A percentile compares a stretch with the other conserved stretches of the same genome.
These are phyloP conservation scores for Hexactinellida sp. DNA, from an alignment of 37 sponge, comb jelly and placozoan species.

Conservation along the genomic window DNA sequence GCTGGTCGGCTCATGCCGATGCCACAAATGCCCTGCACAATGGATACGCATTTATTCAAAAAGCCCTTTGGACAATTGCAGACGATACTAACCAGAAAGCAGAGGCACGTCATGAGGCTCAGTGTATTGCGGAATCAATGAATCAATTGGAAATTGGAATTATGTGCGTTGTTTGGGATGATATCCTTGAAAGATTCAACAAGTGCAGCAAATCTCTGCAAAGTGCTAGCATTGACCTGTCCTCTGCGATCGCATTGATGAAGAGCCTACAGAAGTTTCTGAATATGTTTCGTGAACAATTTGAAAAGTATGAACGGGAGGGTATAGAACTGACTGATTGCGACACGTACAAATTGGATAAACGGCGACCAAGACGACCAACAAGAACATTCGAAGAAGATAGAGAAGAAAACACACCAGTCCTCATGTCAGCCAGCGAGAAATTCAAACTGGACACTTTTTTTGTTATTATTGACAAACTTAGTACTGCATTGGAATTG, in stretches of 20 bases:
- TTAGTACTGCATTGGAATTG: too few species aligned
- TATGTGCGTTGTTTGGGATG: slow-evolving; percentile 14
- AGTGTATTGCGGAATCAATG: background rate
- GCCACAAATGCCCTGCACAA: slow-evolving; percentile 21
- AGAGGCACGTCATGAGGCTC: slow-evolving; percentile 15
- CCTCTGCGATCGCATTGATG: background rate
- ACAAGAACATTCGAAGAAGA: background rate
- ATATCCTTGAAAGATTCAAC: slow-evolving; percentile 20
- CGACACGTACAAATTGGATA: background rate
- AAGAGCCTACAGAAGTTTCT: slow-evolving; percentile 3
- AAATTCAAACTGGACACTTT: too few species aligned
- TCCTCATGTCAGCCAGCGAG: too few species aligned
- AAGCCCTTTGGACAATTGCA: background rate
- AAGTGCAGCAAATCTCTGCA: background rate
- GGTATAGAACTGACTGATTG: background rate
- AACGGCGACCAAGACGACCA: background rate
- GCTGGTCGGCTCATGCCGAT: slow-evolving; percentile 20
- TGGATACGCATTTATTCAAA: slow-evolving; percentile 12
- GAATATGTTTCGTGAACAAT: background rate
- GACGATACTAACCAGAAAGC: slow-evolving; percentile 16
- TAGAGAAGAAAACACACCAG: background rate
- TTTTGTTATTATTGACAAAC: too few species aligned
- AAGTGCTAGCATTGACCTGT: slow-evolving; percentile 8
- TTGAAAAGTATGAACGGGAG: background rate
- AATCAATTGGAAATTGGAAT: background rate